phyloP scores from a whole-genome alignment of 2,888 invertebrate species.

The Quadriops clusia region DNA sequence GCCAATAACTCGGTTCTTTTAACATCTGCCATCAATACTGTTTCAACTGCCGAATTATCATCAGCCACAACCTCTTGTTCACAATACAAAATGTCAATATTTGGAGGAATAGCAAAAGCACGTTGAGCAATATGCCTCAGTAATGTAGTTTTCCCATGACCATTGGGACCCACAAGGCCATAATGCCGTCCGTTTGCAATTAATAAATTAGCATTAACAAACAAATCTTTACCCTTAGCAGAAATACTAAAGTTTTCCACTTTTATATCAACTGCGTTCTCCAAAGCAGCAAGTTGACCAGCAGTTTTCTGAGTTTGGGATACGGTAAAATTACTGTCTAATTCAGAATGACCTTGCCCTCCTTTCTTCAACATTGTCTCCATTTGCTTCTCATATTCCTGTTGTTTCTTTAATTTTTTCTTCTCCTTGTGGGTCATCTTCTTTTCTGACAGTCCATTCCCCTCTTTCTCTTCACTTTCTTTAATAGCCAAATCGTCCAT shows the following conservation, averaged over 20 bases:
- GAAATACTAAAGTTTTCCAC: slow-evolving; percentile 96
- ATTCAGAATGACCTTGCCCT: slow-evolving; percentile 77
- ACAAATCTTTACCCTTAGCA: slow-evolving; percentile 93
- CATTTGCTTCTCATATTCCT: slow-evolving; percentile 80
- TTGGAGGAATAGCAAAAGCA: slow-evolving; percentile 87
- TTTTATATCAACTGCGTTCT: slow-evolving; percentile 95
- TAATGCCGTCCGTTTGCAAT: slow-evolving; percentile 92
- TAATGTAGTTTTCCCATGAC: slow-evolving; percentile 96
- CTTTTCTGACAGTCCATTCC: slow-evolving; percentile 42
- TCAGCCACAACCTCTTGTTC: slow-evolving; percentile 98
- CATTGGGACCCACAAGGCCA: slow-evolving; percentile 97
- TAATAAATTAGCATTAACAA: slow-evolving; percentile 87
- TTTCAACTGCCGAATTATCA: slow-evolving; percentile 84
- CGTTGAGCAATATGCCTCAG: slow-evolving; percentile 84
- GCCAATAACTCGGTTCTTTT: slow-evolving; percentile 71
- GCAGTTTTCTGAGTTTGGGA: slow-evolving; percentile 70
- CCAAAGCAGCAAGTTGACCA: slow-evolving; percentile 66
- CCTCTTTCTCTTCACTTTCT: slow-evolving; percentile 32
- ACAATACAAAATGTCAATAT: slow-evolving; percentile 91
- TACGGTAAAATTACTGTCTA: slow-evolving; percentile 91
- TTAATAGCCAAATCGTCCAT: no score
- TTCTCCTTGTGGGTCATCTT: slow-evolving; percentile 85
- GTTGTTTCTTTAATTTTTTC: slow-evolving; percentile 79
- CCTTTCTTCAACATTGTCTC: slow-evolving; percentile 76
- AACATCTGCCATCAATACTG: slow-evolving; percentile 85